Base-by-base conservation (phyloP, 64 coral and sea anemone species). In the Astreopora myriophthalma region DNA sequence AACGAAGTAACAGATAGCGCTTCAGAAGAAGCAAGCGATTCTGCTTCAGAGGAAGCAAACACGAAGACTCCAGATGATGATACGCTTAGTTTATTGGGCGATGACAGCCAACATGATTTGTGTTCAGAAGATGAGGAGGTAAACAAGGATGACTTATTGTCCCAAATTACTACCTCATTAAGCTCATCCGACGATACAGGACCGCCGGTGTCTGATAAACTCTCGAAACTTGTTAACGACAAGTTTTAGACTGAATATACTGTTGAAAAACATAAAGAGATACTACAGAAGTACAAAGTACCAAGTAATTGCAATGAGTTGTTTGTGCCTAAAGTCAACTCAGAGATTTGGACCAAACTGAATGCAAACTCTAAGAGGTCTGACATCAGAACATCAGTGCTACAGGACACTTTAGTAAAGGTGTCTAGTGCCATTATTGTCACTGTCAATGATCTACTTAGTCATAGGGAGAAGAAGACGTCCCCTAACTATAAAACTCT, bases 161-260 rank as follows among this genome's bases (percentile, higher is more conserved):
- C 34, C 10, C 60, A 79, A 48, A 91, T 83, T 49, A 70, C 57
- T 8, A 66, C 63, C 22, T 69, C 38, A 3, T 49, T 84, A 17
- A 51, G 38, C 30, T 80, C 77, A 32, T 71, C 76, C 16, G 89
- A 84, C n/a, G 75, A 91, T 60, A 73, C 32, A 20, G 89, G 89
- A 20, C 89, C 76, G 22, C 33, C 34, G 3, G 69, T 91, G n/a
- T 72, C 89, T 3, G 89, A 84, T 1, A 42, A 72, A 31, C 20
- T 84, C 9, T 78, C 67, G 22, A 65, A 83, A 72, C 48, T 84
- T 83, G 80, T 84, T 25, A 84, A 91, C 33, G 61, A 79, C 20
- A 91, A 78, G 55, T 62, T 73, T 88, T 51, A 68, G 20, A 71
- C 35, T 25, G 65, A 86, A 44, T 69, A 68, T 26, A 71, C 2